Evolutionary conservation across 2,888 invertebrate species (phyloP), one percentile per base, ranked within the genome.

Genomic region (Crematogaster levior): DNA sequence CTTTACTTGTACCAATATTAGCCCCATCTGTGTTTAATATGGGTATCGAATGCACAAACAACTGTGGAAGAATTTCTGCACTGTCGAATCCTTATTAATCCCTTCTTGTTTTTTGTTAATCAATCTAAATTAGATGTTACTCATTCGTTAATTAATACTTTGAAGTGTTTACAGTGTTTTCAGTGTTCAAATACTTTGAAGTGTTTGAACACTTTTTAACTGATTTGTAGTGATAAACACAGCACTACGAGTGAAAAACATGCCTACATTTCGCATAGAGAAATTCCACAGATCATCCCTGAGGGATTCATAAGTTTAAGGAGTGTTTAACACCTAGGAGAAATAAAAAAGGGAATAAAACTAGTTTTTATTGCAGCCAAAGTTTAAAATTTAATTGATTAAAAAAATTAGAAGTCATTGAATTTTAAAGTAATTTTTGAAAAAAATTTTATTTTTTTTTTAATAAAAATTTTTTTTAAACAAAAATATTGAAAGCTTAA

Each of bases 1-100:
- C 34, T 46, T 61, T 46, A 48, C 60, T 74, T 74, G 73, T 61
- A 9, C 18, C 34, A 72, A 74, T 46, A 74, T 74, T 34, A 74
- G 21, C 2, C 4, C 5, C 21, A 15, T 5, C 34, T 73, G 60
- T 15, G 34, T 60, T 58, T 30, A 24, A 74, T 7, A 40, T 6
- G 34, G 21, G 30, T 72, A 12, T 66, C 15, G 15, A 68, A 6
- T n/a, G 18, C 15, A 15, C 24, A 37, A 70, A 56, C 24, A 56
- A 12, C 10, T 3, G 3, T 7, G 5, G 37, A n/a, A 40, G 10
- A 53, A 3, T n/a, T 15, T 56, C 15, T 56, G n/a, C 7, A 43
- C 46, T 46, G 15, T 46, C 21, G 60, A n/a, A 61, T 74, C 15
- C 9, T 21, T 40, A 70, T 70, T 53, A 37, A 53, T 53, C 6